Conservation (phyloP, 2,888 invertebrate genomes). For the Mythimna ferrago region DNA sequence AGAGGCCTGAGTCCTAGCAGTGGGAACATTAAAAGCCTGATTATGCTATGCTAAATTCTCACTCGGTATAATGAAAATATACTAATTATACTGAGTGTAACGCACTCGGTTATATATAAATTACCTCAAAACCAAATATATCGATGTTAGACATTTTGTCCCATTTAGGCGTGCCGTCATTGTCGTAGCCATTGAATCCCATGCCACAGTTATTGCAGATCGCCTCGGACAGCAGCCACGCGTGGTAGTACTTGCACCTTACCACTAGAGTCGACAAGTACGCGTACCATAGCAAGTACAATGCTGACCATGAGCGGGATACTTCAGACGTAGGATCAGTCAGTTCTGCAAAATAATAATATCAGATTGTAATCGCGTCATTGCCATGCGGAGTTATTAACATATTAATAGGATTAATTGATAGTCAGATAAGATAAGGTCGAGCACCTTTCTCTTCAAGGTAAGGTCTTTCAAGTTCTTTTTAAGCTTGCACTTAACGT, state of each 20-base stretch:
- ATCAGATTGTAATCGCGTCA: background rate
- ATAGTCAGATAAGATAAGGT: background rate
- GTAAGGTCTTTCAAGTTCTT: background rate
- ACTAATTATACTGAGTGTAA: too few relatives aligned
- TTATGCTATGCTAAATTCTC: too few relatives aligned
- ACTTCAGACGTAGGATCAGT: conserved; percentile 86
- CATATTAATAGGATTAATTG: too few relatives aligned
- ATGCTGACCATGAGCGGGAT: conserved; percentile 86
- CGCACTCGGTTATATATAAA: background rate
- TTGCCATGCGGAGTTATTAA: background rate
- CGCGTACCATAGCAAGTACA: conserved; percentile 91
- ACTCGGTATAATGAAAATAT: too few relatives aligned
- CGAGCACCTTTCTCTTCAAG: background rate
- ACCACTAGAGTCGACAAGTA: conserved; percentile 95
- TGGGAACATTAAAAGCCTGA: too few relatives aligned
- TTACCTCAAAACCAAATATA: conserved; percentile 96
- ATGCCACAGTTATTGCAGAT: conserved; percentile 98
- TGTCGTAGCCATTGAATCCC: conserved; percentile 96
- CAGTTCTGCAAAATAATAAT: conserved; percentile 72
- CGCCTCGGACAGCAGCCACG: conserved; percentile 98
- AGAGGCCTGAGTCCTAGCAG: too few relatives aligned
- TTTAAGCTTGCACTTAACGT: background rate
- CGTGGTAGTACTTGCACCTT: conserved; percentile 98
- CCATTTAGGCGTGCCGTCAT: conserved; percentile 95
- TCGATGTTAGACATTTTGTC: conserved; percentile 98